Conservation (phyloP, 30 jellyfish, hydroid and myxozoan species). For the Aurelia aurita complex sp. Pacific region DNA sequence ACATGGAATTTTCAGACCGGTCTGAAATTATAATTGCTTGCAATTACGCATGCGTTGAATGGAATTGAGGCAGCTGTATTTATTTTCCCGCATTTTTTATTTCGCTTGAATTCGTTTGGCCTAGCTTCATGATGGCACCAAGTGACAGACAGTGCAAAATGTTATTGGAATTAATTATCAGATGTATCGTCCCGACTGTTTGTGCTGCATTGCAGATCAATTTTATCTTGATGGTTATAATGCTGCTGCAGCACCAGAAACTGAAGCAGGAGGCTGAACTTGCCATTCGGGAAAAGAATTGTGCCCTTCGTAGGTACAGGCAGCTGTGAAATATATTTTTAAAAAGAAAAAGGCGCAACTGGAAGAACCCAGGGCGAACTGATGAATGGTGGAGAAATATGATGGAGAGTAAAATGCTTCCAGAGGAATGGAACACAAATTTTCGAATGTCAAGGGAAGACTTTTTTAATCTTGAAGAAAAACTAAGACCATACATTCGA, state of each 20-base stretch:
- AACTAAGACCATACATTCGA: neutral
- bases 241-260: constrained; percentile 7
- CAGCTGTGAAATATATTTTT: neutral
- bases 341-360: neutral
- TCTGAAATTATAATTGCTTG: too few relatives aligned
- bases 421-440: constrained; percentile 26
- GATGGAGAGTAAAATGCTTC: constrained; percentile 4
- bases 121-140: constrained; percentile 23
- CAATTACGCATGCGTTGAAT: too few relatives aligned
- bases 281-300: neutral
- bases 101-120: too few relatives aligned
- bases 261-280: too few relatives aligned
- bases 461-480: constrained; percentile 15
- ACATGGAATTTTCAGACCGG: too few relatives aligned
- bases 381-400: constrained; percentile 24
- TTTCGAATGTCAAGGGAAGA: constrained; percentile 38
- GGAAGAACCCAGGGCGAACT: constrained; percentile 25
- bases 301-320: constrained; percentile 20
- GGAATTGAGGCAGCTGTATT: too few relatives aligned
- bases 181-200: constrained; percentile 33
- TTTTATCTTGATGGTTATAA: constrained; percentile 21
- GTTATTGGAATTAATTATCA: constrained; percentile 22
- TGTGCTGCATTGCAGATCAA: constrained; percentile 28
- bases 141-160: constrained; percentile 13
- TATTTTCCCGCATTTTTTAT: too few relatives aligned